phyloP scores from a whole-genome alignment of 2,113 vertebrate genomes.

The Pyrgilauda ruficollis region DNA sequence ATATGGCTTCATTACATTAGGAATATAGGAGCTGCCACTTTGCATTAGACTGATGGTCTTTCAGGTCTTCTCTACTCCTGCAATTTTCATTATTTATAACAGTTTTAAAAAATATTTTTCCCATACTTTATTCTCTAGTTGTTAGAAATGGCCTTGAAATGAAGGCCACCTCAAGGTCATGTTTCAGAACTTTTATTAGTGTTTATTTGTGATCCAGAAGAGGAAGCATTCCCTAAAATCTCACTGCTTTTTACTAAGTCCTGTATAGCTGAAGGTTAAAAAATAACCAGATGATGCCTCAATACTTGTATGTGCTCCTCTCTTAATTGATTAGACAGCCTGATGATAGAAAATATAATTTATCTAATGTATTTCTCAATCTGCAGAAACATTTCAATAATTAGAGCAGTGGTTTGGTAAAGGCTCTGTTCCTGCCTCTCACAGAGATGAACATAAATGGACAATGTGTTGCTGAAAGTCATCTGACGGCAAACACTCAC shows the following conservation, averaged over 20 bases:
- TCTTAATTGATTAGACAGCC: neutral
- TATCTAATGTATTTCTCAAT: neutral
- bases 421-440: neutral
- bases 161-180: neutral
- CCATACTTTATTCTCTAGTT: neutral
- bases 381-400: neutral
- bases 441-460: neutral
- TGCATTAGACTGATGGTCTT: neutral
- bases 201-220: neutral
- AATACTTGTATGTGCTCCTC: neutral
- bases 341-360: neutral
- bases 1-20: neutral
- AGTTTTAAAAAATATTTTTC: neutral
- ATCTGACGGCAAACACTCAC: neutral
- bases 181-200: neutral
- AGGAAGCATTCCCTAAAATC: neutral
- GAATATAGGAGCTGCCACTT: neutral
- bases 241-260: neutral
- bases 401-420: neutral
- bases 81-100: neutral
- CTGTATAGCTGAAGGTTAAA: neutral
- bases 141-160: neutral
- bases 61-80: neutral
- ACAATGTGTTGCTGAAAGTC: neutral
- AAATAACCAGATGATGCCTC: neutral